Percentiles rank a stretch among this genome's conserved stretches.
Conservation (phyloP, 2,113 vertebrate genomes). For the Redunca redunca region DNA sequence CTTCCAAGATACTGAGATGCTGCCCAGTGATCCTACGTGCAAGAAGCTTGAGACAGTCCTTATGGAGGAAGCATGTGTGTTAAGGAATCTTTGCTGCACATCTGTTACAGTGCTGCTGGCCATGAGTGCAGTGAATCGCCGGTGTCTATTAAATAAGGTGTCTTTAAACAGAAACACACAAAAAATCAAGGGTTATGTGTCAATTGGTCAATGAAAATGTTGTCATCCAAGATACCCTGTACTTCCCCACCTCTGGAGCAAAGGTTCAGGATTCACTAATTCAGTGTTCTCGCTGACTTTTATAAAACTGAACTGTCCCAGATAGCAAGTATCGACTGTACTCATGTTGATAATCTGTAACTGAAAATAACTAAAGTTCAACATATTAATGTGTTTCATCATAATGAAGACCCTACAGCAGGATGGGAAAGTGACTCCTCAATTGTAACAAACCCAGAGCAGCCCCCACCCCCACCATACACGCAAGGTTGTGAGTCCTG, state of each 20-base stretch:
- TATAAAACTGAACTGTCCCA: accelerated
- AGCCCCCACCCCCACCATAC: background rate
- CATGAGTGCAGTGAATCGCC: background rate
- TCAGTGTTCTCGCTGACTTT: background rate
- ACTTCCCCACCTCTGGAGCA: background rate
- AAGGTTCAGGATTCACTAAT: background rate
- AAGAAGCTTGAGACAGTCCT: background rate
- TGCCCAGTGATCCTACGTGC: background rate
- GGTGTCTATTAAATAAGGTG: background rate
- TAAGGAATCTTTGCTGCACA: background rate
- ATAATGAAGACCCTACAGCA: background rate
- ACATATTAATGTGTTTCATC: background rate
- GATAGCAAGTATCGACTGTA: background rate
- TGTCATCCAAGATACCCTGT: background rate
- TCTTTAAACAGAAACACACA: background rate
- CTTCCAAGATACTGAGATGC: background rate
- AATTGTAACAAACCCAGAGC: background rate
- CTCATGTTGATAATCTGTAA: background rate
- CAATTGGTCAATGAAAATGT: background rate
- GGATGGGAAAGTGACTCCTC: background rate
- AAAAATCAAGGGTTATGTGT: background rate
- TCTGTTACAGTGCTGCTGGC: background rate
- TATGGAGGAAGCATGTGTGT: background rate
- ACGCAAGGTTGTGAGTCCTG: background rate
- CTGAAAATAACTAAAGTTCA: background rate